phyloP scores from a whole-genome alignment of 2,797 vertebrate species.

The Melanotaenia maccullochi region DNA sequence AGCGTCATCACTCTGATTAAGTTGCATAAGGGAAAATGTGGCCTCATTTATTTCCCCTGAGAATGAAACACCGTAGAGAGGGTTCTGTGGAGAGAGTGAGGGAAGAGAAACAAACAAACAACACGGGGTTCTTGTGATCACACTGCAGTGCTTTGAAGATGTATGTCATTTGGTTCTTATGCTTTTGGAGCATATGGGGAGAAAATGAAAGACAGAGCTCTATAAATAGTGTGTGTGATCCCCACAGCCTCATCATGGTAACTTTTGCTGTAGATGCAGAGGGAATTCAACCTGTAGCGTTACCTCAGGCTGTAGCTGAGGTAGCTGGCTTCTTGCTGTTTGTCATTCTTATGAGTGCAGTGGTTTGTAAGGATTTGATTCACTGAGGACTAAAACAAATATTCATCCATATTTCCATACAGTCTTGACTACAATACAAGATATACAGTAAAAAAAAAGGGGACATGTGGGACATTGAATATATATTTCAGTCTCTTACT shows the following conservation, averaged over 20 bases:
- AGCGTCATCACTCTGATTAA: constrained; percentile 73
- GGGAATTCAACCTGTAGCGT: constrained; percentile 83
- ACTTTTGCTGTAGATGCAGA: constrained; percentile 72
- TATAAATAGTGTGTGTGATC: constrained; percentile 83
- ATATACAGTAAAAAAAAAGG: neutral
- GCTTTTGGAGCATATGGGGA: constrained; percentile 35
- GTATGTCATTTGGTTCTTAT: constrained; percentile 64
- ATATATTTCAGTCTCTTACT: constrained; percentile 28
- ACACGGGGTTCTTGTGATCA: constrained; percentile 73
- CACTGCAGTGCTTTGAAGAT: constrained; percentile 65
- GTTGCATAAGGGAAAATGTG: constrained; percentile 73
- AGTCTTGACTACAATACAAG: neutral
- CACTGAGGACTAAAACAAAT: neutral
- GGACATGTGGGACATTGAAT: constrained; percentile 1
- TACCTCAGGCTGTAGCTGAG: constrained; percentile 79
- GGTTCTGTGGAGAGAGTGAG: constrained; percentile 1
- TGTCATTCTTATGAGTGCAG: constrained; percentile 8
- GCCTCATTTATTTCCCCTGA: constrained; percentile 72
- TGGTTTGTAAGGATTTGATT: neutral
- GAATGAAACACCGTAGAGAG: constrained; percentile 40
- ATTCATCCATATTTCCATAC: neutral
- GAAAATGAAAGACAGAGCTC: constrained; percentile 53
- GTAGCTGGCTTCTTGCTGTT: constrained; percentile 49
- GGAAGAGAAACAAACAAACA: constrained; percentile 33
- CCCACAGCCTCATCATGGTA: constrained; percentile 80